Evolutionary conservation across 30 jellyfish, hydroid and myxozoan species (phyloP).

Genomic region (Hydra vulgaris): DNA sequence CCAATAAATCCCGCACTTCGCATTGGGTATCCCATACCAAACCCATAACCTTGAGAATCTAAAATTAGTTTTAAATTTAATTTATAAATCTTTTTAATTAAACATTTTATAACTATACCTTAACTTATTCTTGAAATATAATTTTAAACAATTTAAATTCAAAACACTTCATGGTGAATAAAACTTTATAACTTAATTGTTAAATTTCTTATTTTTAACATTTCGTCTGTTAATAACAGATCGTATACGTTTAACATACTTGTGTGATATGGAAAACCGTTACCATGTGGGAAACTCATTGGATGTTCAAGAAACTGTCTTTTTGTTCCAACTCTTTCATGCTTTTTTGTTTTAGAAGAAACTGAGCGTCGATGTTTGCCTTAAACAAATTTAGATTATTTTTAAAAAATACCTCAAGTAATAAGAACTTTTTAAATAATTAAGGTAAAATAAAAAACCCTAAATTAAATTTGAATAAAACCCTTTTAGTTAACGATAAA

Average conservation of each 20-base stretch:
- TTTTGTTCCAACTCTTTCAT: constrained; percentile 45
- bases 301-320: constrained; percentile 44
- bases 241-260: constrained; percentile 3
- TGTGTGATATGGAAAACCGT: constrained; percentile 22
- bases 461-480: too few species aligned
- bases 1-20: constrained; percentile 32
- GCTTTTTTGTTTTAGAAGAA: constrained; percentile 14
- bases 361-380: constrained; percentile 16
- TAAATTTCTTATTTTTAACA: too few species aligned
- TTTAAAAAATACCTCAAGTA: too few species aligned
- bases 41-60: constrained; percentile 45
- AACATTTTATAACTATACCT: background rate
- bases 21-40: constrained; percentile 36
- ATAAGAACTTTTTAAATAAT: too few species aligned
- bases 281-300: background rate
- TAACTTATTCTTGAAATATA: background rate
- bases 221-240: background rate
- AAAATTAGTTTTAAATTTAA: constrained; percentile 9
- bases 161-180: background rate
- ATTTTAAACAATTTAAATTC: background rate
- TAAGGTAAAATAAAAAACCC: too few species aligned
- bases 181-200: too few species aligned
- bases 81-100: too few species aligned
- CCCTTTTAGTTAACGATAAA: too few species aligned
- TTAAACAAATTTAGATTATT: background rate